A percentile compares a stretch with the other conserved stretches of the same genome.
Evolutionary conservation across 2,113 vertebrate genomes (phyloP).

Genomic region (Vidua macroura): DNA sequence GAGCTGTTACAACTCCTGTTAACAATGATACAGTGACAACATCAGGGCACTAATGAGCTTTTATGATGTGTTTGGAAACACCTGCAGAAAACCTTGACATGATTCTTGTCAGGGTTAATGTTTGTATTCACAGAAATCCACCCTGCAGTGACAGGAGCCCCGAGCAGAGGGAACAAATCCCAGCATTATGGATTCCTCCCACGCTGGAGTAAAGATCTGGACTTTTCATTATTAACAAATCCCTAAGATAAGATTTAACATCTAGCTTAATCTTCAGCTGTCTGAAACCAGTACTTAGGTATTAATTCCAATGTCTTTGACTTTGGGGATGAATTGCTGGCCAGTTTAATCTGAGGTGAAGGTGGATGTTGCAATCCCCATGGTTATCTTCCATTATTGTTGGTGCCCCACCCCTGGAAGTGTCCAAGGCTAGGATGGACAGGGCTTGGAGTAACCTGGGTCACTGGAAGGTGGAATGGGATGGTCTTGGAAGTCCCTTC

Average conservation of each 20-base stretch:
- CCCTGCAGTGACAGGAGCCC: not conserved
- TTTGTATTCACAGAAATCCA: not conserved
- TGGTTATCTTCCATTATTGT: not conserved
- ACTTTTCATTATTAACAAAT: not conserved
- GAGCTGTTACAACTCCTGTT: not conserved
- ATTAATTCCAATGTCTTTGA: not conserved
- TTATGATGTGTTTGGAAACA: not conserved
- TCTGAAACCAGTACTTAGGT: not conserved
- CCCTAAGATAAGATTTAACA: not conserved
- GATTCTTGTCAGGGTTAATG: not conserved
- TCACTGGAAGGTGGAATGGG: not conserved
- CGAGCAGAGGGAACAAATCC: not conserved
- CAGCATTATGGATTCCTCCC: not conserved
- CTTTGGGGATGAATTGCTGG: not conserved
- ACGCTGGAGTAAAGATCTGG: rapidly evolving
- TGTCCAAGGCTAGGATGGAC: not conserved
- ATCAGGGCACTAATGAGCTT: not conserved
- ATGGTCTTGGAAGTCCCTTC: not conserved
- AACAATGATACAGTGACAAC: not conserved
- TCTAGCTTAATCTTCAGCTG: not conserved
- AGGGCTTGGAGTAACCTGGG: not conserved
- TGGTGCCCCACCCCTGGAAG: not conserved
- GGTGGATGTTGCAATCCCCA: rapidly evolving
- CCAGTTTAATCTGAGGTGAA: not conserved
- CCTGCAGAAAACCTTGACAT: not conserved